Conservation (phyloP, 2,797 vertebrate species). For the Petrocephalus schoutedeni region DNA sequence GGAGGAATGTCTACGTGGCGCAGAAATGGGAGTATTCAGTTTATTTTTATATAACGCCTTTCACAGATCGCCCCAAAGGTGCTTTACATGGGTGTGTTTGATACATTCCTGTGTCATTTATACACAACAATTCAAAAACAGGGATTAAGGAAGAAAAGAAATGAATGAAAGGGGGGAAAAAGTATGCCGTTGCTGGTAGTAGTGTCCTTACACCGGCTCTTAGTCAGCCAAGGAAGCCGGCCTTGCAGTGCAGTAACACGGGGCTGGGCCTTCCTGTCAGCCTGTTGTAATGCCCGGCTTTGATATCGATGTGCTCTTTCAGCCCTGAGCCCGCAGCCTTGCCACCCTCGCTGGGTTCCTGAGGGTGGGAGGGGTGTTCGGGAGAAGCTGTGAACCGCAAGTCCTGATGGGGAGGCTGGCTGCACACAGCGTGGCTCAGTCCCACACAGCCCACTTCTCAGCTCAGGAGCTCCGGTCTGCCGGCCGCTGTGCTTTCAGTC, state of each 20-base stretch:
- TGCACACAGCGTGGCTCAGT: neutral
- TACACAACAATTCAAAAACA: no score
- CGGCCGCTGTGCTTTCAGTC: neutral
- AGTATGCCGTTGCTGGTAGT: neutral
- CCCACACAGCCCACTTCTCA: neutral
- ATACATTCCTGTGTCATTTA: neutral
- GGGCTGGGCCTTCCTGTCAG: neutral
- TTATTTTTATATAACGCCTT: neutral
- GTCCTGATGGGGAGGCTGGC: neutral
- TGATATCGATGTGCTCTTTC: neutral
- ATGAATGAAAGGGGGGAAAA: neutral
- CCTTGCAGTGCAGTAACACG: neutral
- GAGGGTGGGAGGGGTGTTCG: neutral
- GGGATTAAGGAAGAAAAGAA: no score
- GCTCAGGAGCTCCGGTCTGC: neutral
- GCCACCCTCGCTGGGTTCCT: neutral
- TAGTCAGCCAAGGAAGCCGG: neutral
- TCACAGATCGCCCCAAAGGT: neutral
- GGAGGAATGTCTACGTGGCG: neutral
- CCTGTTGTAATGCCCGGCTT: neutral
- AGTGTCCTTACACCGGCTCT: neutral
- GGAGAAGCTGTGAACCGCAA: neutral
- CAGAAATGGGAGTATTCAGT: neutral
- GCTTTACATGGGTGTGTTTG: neutral
- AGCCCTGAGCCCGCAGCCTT: neutral